Percentiles rank a stretch among this genome's conserved stretches.
Conservation (phyloP, 2,113 vertebrate genomes). For the Peucedramus taeniatus region DNA sequence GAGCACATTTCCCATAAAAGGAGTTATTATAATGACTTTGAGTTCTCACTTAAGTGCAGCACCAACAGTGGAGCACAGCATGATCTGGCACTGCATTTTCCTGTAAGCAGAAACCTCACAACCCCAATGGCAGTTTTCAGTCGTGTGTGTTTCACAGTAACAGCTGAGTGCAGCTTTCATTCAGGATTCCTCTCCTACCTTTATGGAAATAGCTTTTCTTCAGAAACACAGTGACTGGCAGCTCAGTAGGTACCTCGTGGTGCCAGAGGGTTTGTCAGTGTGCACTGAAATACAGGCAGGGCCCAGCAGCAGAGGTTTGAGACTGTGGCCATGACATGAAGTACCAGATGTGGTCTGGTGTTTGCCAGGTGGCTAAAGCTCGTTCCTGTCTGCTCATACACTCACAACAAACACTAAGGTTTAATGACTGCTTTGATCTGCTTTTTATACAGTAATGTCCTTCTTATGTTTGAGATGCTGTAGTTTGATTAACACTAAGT, state of each 20-base stretch:
- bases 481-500: neutral
- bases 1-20: neutral
- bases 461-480: neutral
- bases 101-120: neutral
- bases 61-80: neutral
- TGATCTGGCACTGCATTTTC: neutral
- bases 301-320: neutral
- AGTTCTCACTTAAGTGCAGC: neutral
- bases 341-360: neutral
- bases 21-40: neutral
- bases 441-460: neutral
- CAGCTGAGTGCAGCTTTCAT: neutral
- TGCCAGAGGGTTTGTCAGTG: neutral
- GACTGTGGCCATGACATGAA: neutral
- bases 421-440: neutral
- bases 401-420: neutral
- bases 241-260: neutral
- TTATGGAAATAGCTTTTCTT: constrained; percentile 37
- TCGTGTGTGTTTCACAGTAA: neutral
- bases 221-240: constrained; percentile 19
- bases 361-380: neutral
- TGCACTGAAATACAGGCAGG: neutral
- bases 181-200: neutral
- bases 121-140: neutral
- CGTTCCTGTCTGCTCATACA: neutral